Evolutionary conservation across 2,888 invertebrate genomes (phyloP), one percentile per base, ranked within the genome.

Genomic region (Cactoblastis cactorum): DNA sequence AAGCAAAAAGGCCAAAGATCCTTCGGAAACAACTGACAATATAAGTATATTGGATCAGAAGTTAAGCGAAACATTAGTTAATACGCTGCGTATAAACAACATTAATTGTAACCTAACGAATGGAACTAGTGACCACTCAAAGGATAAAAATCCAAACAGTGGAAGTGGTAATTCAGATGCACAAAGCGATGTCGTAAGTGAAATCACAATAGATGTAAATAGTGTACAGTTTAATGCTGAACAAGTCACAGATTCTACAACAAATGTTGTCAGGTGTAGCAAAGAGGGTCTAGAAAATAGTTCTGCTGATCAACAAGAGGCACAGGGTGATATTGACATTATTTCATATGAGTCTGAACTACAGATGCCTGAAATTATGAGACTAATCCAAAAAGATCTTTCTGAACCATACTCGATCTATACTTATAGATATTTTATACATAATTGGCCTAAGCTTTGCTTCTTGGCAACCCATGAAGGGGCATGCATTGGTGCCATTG

Each of bases 391-490:
- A 80, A 98, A 98, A 84, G 99, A 99, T 92, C 92, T 99, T 66
- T 98, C 98, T 54, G 99, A 99, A 92, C 99, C 99, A 34, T 99
- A 99, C 91, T 99, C 99, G 62, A 99, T 99, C 91, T 99, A 99
- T 88, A 99, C 99, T 24, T 99, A 99, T 91, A 94, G 99, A 90
- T 99, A 99, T 92, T 99, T 99, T 91, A 98, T 99, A 82, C 98
- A 99, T 85, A 99, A 99, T 86, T 99, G 99, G 99, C 99, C 99
- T 80, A 97, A 98, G 88, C 91, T 99, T 63, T 99, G 99, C 90
- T 98, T 98, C 90, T 91, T 99, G 91, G 98, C 98, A 54, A 95
- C 95, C 92, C 94, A 96, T 81, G 93, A 93, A 67, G 93, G 93
- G 55, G 93, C 94, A 73, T 97, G 96, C 81, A 97, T 99, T 66